phyloP scores from a whole-genome alignment of 2,113 vertebrate species.

The Rhineura floridana region DNA sequence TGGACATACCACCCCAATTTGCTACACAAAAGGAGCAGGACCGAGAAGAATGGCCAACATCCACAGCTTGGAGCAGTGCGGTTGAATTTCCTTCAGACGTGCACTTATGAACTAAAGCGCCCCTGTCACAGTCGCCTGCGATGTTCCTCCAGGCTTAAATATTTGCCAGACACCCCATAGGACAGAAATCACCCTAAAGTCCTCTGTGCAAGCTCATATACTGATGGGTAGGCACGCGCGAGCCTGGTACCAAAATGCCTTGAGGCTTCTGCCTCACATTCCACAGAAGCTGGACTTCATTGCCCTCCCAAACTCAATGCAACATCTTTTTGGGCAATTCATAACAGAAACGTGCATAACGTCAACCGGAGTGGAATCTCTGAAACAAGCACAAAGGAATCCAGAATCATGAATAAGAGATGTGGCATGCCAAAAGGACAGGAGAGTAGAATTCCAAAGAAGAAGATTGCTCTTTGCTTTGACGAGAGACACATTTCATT shows the following conservation, averaged over 20 bases:
- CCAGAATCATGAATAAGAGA: neutral
- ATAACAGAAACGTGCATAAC: neutral
- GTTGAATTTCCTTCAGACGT: neutral
- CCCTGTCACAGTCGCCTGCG: too few relatives aligned
- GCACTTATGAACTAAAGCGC: neutral
- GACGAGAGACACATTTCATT: too few relatives aligned
- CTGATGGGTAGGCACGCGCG: neutral
- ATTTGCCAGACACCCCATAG: neutral
- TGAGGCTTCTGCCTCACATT: neutral
- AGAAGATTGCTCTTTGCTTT: neutral
- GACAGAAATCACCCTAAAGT: neutral
- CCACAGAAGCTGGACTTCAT: neutral
- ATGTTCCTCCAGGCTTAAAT: neutral
- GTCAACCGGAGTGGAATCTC: neutral
- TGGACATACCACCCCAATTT: neutral
- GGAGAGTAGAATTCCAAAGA: too few relatives aligned
- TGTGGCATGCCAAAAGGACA: too few relatives aligned
- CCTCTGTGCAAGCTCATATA: neutral
- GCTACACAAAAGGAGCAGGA: neutral
- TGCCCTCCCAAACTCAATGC: too few relatives aligned
- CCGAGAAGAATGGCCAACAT: neutral
- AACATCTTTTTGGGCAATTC: neutral
- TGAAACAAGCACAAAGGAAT: too few relatives aligned
- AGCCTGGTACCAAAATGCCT: too few relatives aligned
- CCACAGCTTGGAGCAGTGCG: neutral